Conservation (phyloP, 2,797 vertebrate genomes). For the Sebastes goodei region DNA sequence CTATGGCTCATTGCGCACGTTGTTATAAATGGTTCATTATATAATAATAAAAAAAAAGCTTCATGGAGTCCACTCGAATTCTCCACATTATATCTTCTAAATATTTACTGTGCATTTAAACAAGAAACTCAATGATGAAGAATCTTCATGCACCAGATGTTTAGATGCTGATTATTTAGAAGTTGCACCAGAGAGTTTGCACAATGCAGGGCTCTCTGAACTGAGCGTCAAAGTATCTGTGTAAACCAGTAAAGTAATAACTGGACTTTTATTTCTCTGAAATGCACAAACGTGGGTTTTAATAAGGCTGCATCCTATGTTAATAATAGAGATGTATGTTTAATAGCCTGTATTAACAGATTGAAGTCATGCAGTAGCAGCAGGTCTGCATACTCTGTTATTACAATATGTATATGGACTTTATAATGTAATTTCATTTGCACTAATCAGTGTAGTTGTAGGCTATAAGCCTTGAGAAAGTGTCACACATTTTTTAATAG, state of each 20-base stretch:
- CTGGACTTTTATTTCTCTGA: background rate
- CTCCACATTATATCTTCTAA: background rate
- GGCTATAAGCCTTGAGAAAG: background rate
- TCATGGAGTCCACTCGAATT: background rate
- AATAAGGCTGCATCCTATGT: background rate
- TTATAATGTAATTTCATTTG: background rate
- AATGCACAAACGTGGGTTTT: background rate
- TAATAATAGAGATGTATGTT: background rate
- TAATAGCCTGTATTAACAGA: background rate
- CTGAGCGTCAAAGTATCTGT: background rate
- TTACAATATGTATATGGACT: background rate
- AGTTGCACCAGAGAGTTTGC: background rate
- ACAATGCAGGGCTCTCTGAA: background rate
- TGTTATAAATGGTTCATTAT: slow-evolving; percentile 27
- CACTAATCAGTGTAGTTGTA: background rate
- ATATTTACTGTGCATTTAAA: slow-evolving; percentile 1
- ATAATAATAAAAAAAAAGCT: background rate
- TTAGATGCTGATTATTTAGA: background rate
- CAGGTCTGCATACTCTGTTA: background rate
- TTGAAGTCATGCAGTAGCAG: background rate
- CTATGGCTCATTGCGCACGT: slow-evolving; percentile 2
- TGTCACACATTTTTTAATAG: background rate
- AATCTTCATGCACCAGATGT: background rate
- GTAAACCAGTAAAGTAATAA: background rate
- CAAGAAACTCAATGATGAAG: background rate